Evolutionary conservation across 1,140 invertebrate species (phyloP), one percentile per base, ranked within the genome.

Genomic region (Chironomus tepperi): DNA sequence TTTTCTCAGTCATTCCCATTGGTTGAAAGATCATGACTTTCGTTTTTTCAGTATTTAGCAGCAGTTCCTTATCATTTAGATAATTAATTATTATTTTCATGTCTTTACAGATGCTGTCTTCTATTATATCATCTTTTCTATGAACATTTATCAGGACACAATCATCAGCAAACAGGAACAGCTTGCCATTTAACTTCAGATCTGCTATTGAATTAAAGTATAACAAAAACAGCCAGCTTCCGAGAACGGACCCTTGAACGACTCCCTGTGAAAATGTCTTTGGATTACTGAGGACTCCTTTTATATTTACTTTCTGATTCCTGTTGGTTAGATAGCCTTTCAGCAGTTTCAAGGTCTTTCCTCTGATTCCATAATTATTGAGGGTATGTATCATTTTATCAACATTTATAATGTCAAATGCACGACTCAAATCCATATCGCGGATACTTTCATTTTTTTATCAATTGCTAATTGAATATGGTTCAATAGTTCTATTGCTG

Each of bases 361-460:
- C 78, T 77, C 77, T 74, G 12, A 80, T 77, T 7, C 79, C 79
- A 47, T 76, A 76, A 9, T 74, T 73, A 24, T 77, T 70, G 43
- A 80, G 42, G 77, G 78, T 79, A n/a, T 73, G 65, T 12, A 80
- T 42, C n/a, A 80, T 65, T 74, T 73, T 72, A 21, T 78, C 73
- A 47, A 77, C 77, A 75, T 78, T 75, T 18, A 81, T 77, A 43
- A 77, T 76, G 47, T 82, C 79, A 72, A 81, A 82, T 3, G 80
- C 80, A 21, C 79, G 79, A 18, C 74, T 77, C 43, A 82, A 75
- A 72, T 82, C 78, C 0, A 80, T 72, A 74, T 73, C 12, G 57
- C 76, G 9, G 75, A 19, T 15, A 75, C 75, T 73, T 73, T 70
- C 10, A 76, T 74, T 43, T 76, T 73, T 19, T 77, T 73, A 74